Evolutionary conservation across 1,140 invertebrate species (phyloP), one percentile per base, ranked within the genome.

Genomic region (Atta cephalotes): DNA sequence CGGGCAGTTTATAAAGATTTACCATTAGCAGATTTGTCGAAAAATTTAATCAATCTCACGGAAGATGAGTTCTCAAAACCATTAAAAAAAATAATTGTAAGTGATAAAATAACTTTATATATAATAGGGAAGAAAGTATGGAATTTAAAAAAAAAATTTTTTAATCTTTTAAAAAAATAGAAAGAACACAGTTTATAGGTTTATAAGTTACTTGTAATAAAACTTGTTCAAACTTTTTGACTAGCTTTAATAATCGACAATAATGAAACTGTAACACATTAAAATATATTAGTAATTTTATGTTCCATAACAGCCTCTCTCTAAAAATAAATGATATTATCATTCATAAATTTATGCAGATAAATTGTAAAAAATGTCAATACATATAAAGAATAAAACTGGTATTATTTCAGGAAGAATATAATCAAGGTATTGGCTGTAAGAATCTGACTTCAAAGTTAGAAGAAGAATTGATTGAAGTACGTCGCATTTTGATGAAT

Each of bases 1-100:
- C 86, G 92, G 56, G 91, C 39, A 56, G 62, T 93, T 66, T 94
- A 93, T 71, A 90, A 87, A 28, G 93, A 94, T 31, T 76, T 94
- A 21, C 92, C 93, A 3, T 58, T 94, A 6, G 87, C 89, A 1
- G 92, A 94, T 82, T 85, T 94, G 1, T 91, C 93, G 0, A 85
- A 85, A 14, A 91, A 94, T n/a, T 68, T 93, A 2, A 77, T 76
- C 14, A 80, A 92, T 25, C 65, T 89, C 10, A 84, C 91, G 0
- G 51, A 49, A 21, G 77, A 86, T 2, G 91, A 94, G 66, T 39
- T 94, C 12, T 93, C 93, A 3, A 86, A 86, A 39, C 92, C 93
- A 0, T 51, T 94, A 14, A 87, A 84, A 18, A 92, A 90, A 81
- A 90, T 94, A n/a, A 78, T 92, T 66, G 93, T 93, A 90, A 35